Conservation (phyloP, 2,888 invertebrate genomes). For the Erebia epiphron region DNA sequence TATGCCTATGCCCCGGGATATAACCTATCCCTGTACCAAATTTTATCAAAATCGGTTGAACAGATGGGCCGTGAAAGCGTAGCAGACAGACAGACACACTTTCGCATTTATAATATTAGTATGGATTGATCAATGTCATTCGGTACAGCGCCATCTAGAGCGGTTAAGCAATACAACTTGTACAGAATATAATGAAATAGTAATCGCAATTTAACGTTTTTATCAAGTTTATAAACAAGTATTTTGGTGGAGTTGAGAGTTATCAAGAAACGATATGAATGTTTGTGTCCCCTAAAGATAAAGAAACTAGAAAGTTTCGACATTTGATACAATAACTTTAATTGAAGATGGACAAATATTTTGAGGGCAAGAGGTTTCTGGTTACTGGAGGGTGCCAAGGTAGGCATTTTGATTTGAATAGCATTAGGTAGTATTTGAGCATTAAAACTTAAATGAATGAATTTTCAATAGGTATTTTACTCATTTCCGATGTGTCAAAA, state of each 20-base stretch:
- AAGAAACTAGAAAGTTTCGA: not conserved
- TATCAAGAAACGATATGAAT: slow-evolving; percentile 29
- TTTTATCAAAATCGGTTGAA: too few species aligned
- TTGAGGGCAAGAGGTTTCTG: slow-evolving; percentile 88
- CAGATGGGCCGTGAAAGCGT: too few species aligned
- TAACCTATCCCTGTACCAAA: too few species aligned
- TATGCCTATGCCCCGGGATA: too few species aligned
- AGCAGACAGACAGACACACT: too few species aligned
- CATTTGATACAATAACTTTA: not conserved
- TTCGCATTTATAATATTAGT: too few species aligned
- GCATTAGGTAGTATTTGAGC: not conserved
- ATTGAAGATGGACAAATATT: slow-evolving; percentile 70
- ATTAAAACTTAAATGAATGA: not conserved
- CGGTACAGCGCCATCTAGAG: not conserved
- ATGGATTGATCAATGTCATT: too few species aligned
- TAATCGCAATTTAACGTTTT: not conserved
- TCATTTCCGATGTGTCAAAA: too few species aligned
- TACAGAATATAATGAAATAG: not conserved
- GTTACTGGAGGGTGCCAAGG: slow-evolving; percentile 95
- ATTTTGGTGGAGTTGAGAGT: slow-evolving; percentile 15
- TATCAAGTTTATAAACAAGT: not conserved
- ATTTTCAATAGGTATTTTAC: too few species aligned
- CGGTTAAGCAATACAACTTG: not conserved
- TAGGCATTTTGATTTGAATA: slow-evolving; percentile 54
- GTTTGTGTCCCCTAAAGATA: slow-evolving; percentile 7